These are phyloP conservation scores for Aphidius gifuensis DNA, from an alignment of 1,140 invertebrate genomes.

Conservation along the genomic window DNA sequence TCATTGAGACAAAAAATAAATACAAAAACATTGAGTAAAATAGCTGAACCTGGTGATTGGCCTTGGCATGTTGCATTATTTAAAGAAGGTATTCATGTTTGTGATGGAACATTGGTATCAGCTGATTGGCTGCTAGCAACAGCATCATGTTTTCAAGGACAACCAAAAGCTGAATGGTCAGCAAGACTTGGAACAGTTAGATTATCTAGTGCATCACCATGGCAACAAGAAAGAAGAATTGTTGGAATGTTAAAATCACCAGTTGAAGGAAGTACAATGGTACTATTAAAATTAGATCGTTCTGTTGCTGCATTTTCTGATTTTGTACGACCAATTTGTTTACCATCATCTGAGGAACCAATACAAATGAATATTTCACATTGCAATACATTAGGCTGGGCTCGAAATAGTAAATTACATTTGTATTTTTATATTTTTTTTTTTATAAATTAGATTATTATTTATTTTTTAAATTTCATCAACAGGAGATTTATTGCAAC, in stretches of 20 bases:
- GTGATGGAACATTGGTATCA: slow-evolving; percentile 79
- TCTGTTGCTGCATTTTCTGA: slow-evolving; percentile 71
- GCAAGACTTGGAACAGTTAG: slow-evolving; percentile 75
- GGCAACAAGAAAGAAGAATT: slow-evolving; percentile 82
- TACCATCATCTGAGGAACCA: slow-evolving; percentile 56
- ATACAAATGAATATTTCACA: slow-evolving; percentile 49
- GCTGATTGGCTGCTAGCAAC: slow-evolving; percentile 82
- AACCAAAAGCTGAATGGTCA: slow-evolving; percentile 81
- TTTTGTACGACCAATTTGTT: slow-evolving; percentile 78
- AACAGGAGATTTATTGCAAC: slow-evolving; percentile 68
- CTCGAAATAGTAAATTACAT: slow-evolving; percentile 62
- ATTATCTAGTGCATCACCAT: slow-evolving; percentile 73
- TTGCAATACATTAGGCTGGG: slow-evolving; percentile 82
- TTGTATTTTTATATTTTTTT: not conserved
- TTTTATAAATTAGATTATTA: not conserved
- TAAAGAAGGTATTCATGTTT: slow-evolving; percentile 80
- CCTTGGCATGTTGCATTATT: slow-evolving; percentile 84
- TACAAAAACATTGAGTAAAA: slow-evolving; percentile 62
- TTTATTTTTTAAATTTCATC: not conserved
- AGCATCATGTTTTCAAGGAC: slow-evolving; percentile 84
- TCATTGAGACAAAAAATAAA: slow-evolving; percentile 53
- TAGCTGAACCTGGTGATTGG: slow-evolving; percentile 77
- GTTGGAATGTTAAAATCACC: slow-evolving; percentile 87
- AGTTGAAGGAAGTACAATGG: slow-evolving; percentile 80
- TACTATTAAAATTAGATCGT: slow-evolving; percentile 75